Conservation (phyloP, 2,797 vertebrate genomes). For the Hipposideros larvatus region DNA sequence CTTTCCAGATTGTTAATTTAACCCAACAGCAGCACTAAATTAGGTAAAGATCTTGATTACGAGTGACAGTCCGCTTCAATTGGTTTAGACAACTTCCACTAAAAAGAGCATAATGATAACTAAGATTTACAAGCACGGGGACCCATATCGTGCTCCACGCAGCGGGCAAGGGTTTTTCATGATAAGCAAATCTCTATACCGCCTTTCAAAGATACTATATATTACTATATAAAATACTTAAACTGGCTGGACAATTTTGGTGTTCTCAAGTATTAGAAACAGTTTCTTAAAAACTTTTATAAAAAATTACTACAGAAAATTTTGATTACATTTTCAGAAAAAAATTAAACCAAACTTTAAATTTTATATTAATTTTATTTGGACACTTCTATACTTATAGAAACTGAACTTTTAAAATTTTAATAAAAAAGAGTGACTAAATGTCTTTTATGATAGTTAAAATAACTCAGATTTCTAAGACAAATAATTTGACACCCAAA, state of each 20-base stretch:
- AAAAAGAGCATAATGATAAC: background rate
- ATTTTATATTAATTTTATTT: background rate
- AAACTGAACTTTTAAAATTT: conserved; percentile 33
- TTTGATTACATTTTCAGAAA: background rate
- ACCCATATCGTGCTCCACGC: too few species aligned
- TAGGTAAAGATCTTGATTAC: background rate
- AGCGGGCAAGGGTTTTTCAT: background rate
- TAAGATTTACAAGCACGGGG: background rate
- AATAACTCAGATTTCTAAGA: conserved; percentile 31
- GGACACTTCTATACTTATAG: background rate
- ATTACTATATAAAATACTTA: background rate
- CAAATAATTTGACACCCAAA: conserved; percentile 49
- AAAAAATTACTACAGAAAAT: background rate
- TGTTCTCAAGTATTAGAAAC: background rate
- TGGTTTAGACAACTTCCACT: background rate
- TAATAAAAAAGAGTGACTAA: conserved; percentile 38
- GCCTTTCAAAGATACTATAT: background rate
- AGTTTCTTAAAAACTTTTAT: background rate
- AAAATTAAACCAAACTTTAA: background rate
- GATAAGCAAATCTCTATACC: background rate
- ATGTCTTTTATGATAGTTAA: conserved; percentile 43
- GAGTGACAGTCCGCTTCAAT: background rate
- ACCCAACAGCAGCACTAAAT: too few species aligned
- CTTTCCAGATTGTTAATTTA: background rate
- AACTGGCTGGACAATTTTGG: background rate